Conservation (phyloP, 2,797 vertebrate species). For the Semotilus atromaculatus region DNA sequence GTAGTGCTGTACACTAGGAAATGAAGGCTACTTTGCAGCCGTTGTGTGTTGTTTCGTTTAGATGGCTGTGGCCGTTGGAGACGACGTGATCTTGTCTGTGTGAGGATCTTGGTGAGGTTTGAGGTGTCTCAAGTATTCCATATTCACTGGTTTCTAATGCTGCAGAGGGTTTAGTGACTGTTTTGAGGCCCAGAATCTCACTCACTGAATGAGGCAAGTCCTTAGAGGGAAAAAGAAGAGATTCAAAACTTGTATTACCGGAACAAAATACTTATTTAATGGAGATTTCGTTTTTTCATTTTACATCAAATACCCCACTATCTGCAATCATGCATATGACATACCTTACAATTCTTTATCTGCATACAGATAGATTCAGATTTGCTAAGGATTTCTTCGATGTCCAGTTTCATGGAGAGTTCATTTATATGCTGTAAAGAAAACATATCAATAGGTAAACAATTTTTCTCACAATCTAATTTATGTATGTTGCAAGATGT, state of each 20-base stretch:
- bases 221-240: constrained; percentile 66
- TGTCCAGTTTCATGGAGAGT: constrained; percentile 95
- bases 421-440: constrained; percentile 92
- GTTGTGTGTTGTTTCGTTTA: constrained; percentile 69
- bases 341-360: constrained; percentile 91
- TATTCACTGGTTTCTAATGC: constrained; percentile 72
- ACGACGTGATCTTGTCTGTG: constrained; percentile 71
- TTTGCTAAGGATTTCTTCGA: constrained; percentile 91
- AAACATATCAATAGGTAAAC: background rate
- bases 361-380: constrained; percentile 93
- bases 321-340: constrained; percentile 8
- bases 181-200: constrained; percentile 85
- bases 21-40: constrained; percentile 78
- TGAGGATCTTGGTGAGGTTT: constrained; percentile 35
- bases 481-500: background rate
- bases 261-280: background rate
- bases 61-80: constrained; percentile 78
- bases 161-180: constrained; percentile 63
- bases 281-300: background rate
- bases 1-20: constrained; percentile 68
- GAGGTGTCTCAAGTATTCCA: constrained; percentile 66
- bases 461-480: background rate
- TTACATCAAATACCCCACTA: background rate
- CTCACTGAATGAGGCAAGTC: constrained; percentile 88
- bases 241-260: background rate